Percentiles rank a stretch among this genome's conserved stretches.
Evolutionary conservation across 2,888 invertebrate genomes (phyloP).

Genomic region (Acrobasis consociella): DNA sequence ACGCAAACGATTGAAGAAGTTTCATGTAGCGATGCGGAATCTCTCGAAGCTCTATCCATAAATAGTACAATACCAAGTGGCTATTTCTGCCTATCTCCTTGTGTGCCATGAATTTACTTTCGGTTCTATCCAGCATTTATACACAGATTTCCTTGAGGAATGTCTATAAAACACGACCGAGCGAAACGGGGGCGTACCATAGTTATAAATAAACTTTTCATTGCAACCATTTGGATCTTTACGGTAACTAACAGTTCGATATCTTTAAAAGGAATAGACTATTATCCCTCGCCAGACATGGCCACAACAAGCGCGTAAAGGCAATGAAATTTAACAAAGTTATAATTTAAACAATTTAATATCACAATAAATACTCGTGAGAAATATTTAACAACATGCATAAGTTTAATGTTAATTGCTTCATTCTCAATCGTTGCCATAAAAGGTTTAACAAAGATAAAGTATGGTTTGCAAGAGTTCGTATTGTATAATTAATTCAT

Average conservation of each 20-base stretch:
- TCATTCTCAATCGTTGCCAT: slow-evolving; percentile 13
- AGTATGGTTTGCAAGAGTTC: slow-evolving; percentile 10
- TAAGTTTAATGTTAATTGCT: slow-evolving; percentile 14
- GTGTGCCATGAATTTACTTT: neutral
- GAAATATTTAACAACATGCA: slow-evolving; percentile 5
- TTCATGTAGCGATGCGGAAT: too few relatives aligned
- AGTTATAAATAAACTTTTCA: slow-evolving; percentile 1
- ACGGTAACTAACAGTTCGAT: neutral
- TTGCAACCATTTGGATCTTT: neutral
- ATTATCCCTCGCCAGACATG: slow-evolving; percentile 8
- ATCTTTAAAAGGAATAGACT: slow-evolving; percentile 10
- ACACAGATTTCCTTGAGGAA: neutral
- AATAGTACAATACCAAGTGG: too few relatives aligned
- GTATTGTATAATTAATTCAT: slow-evolving; percentile 20
- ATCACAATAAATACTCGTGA: slow-evolving; percentile 6
- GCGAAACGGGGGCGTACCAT: neutral
- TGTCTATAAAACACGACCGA: neutral
- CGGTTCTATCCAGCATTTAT: neutral
- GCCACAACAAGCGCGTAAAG: slow-evolving; percentile 5
- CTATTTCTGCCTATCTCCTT: too few relatives aligned
- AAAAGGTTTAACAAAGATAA: slow-evolving; percentile 16
- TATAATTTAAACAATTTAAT: slow-evolving; percentile 11
- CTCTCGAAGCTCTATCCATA: too few relatives aligned
- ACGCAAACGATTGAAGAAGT: too few relatives aligned
- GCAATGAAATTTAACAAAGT: slow-evolving; percentile 13